These are phyloP conservation scores for Leucophenga varia DNA, from an alignment of 1,140 invertebrate genomes.

Conservation along the genomic window DNA sequence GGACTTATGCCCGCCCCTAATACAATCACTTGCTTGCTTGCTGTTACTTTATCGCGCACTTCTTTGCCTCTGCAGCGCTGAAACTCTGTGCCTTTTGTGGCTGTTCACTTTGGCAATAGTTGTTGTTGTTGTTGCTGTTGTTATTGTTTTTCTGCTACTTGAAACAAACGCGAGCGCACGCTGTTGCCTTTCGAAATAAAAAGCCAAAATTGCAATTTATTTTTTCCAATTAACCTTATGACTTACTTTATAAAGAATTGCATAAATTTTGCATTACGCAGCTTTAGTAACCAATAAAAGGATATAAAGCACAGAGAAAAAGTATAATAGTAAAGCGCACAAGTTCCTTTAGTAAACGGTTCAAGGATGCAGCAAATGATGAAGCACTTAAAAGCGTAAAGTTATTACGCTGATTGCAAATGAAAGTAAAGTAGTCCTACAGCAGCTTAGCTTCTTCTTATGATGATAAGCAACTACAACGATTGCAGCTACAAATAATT, in stretches of 20 bases:
- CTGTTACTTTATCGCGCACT: too few relatives aligned
- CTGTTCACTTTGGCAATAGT: too few relatives aligned
- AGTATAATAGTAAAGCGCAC: too few relatives aligned
- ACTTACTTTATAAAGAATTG: constrained; percentile 51
- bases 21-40: too few relatives aligned
- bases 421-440: background rate
- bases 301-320: constrained; percentile 7
- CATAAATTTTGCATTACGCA: constrained; percentile 48
- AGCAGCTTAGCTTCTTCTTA: background rate
- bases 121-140: background rate
- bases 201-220: constrained; percentile 53
- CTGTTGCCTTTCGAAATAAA: too few relatives aligned
- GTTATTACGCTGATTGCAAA: too few relatives aligned
- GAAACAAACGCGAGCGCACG: too few relatives aligned
- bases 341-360: too few relatives aligned
- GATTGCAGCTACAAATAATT: constrained; percentile 10
- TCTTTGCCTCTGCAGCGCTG: constrained; percentile 24
- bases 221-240: constrained; percentile 53
- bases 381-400: too few relatives aligned
- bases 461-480: constrained; percentile 1
- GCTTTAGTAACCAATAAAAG: constrained; percentile 3
- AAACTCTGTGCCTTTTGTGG: constrained; percentile 6
- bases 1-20: too few relatives aligned
- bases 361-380: too few relatives aligned
- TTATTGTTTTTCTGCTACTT: constrained; percentile 13